Base-by-base conservation (phyloP, 2,113 vertebrate genomes). In the Pithys albifrons region DNA sequence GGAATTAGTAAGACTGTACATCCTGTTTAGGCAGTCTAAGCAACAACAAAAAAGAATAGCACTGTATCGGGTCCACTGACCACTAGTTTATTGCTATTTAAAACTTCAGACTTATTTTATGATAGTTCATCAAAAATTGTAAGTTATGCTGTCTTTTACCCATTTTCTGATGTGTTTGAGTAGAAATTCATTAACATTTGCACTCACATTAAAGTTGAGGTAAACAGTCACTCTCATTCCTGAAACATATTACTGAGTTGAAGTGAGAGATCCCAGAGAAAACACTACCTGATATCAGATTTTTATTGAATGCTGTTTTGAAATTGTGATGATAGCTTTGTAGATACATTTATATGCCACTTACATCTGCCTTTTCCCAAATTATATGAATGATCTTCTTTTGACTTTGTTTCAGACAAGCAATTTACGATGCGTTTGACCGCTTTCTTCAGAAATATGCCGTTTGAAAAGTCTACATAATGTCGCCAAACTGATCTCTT, bases 361-460 rank as follows among this genome's bases (percentile, higher is more conserved):
- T 62, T 94, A 0, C 1, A 9, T 65, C 61, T 89, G 8, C 25
- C 7, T 7, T 59, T 65, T 89, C 14, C 41, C 28, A 62, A 41
- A 27, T 65, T 3, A 49, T n/a, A 31, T 31, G 33, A 75, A 43
- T 70, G 1, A 5, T 59, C 3, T 62, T 80, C 76, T 55, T 78
- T 79, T 76, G 89, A 59, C 49, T 52, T 93, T 84, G 43, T 97
- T 97, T 23, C 92, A 99, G 99, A 93, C 98, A 97, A 96, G 99
- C 99, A 24, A 99, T 99, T 96, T 99, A 99, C 28, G 99, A 99
- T 52, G 98, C 99, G 6, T 99, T 99, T 96, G 98, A 99, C 94
- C 98, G 98, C 81, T 99, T 99, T 95, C 98, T 98, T 88, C 98
- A 97, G 95, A 99, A 99, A 97, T 99, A 99, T 9, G 86, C 98